Base-by-base conservation (phyloP, 2,888 invertebrate genomes). In the Phalera bucephala region DNA sequence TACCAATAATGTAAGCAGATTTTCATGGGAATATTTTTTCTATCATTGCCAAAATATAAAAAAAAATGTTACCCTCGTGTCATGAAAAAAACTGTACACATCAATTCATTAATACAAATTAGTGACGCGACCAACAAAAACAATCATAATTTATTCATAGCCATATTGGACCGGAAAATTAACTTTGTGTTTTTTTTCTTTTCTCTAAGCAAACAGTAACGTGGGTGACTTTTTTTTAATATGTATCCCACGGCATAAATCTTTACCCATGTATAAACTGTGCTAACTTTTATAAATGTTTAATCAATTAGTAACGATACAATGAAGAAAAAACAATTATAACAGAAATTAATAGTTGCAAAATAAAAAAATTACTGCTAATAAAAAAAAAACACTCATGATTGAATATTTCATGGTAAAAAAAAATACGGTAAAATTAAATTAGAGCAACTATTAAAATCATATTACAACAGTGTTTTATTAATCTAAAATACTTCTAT, bases 221-320 rank as follows among this genome's bases (percentile, higher is more conserved):
- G 75, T 82, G 87, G 85, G 86, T 81, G 81, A 74, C 74, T 61
- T 74, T 87, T 87, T 84, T 85, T 83, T 27, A 4, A 3, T 51
- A 37, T 26, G 28, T 30, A 49, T 82, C 83, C 73, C 83, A 83
- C 79, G n/a, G n/a, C n/a, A n/a, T n/a, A n/a, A n/a, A n/a, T n/a
- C n/a, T n/a, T n/a, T n/a, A n/a, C n/a, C n/a, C n/a, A n/a, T n/a
- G 78, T 64, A 69, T 68, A 70, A 65, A 63, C 22, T 19, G 4
- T 9, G 31, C 10, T 36, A 10, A 10, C 33, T 11, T 4, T 33
- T n/a, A n/a, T n/a, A n/a, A n/a, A n/a, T n/a, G n/a, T n/a, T 19
- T 4, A 59, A 56, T 47, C 40, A 49, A 59, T 70, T 64, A 52
- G 56, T n/a, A n/a, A n/a, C n/a, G n/a, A n/a, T n/a, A n/a, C n/a